Percentiles rank a stretch among this genome's conserved stretches.
These are phyloP conservation scores for Numida meleagris DNA, from an alignment of 2,113 vertebrate species.

Conservation along the genomic window DNA sequence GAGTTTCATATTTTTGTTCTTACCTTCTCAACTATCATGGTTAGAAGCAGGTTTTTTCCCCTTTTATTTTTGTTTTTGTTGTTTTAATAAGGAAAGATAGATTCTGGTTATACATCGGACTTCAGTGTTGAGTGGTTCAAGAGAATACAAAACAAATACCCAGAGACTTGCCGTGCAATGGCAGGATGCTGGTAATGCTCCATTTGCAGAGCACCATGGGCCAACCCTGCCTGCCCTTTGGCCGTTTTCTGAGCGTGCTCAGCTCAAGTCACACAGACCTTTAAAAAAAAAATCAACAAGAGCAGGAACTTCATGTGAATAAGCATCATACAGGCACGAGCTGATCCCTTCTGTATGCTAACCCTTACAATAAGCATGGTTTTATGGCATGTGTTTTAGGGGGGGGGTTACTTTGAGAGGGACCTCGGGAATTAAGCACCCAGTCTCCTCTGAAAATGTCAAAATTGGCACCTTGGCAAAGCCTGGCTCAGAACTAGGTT, in stretches of 20 bases:
- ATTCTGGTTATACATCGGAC: conserved; percentile 12
- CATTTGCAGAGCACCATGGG: conserved; percentile 36
- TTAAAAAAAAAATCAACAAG: neutral
- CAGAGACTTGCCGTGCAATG: neutral
- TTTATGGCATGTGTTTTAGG: neutral
- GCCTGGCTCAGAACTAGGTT: neutral
- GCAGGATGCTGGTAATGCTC: conserved; percentile 50
- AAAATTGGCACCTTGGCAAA: conserved; percentile 6
- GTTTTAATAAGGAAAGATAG: conserved; percentile 19
- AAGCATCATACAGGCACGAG: neutral
- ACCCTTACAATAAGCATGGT: neutral
- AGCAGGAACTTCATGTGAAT: neutral
- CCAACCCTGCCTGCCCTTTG: conserved; percentile 37
- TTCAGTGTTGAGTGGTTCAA: neutral
- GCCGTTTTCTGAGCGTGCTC: conserved; percentile 39
- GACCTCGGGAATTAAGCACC: neutral
- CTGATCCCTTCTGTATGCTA: neutral
- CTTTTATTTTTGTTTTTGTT: neutral
- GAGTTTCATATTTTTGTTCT: neutral
- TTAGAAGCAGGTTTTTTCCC: neutral
- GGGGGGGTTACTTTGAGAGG: neutral
- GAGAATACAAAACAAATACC: conserved; percentile 11
- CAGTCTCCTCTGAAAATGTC: neutral
- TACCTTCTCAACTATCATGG: neutral
- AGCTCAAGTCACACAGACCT: neutral